Base-by-base conservation (phyloP, 2,113 vertebrate genomes). In the Solea senegalensis region DNA sequence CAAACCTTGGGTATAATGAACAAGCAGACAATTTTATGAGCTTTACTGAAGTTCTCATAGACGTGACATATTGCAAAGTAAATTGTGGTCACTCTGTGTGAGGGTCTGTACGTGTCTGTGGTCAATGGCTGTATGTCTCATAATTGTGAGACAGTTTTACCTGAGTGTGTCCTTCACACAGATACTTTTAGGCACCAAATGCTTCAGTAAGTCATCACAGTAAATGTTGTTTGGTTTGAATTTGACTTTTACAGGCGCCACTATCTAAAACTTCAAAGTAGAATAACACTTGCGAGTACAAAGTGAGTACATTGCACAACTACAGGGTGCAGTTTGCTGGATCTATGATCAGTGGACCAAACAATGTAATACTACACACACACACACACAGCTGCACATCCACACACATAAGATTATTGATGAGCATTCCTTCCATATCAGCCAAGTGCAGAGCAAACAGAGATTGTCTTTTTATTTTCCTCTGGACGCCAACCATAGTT, bases 401-500 rank as follows among this genome's bases (percentile, higher is more conserved):
- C 44, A 65, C 58, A 70, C 51, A 58, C 64, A 66, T 11, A 3
- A 2, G n/a, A 16, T 46, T 53, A 57, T 54, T 77, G 60, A 78
- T 70, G 34, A 28, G 63, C 73, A 87, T 91, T 89, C 86, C 78
- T 81, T 28, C 39, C 56, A 41, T 90, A 90, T 89, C 85, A 76
- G 72, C 16, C 3, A 40, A 57, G 61, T 51, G 53, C 68, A 60
- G 53, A 57, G 58, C 68, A 84, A 88, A 88, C 69, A 80, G 8
- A 40, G 41, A 46, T 63, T 57, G 34, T 76, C 63, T 83, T 63
- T 60, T 59, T 65, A 21, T 64, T 55, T 72, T 48, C 56, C 50
- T 53, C 8, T n/a, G 10, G 41, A 76, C 69, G 16, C 64, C 57
- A 66, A 72, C 76, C 87, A 68, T 28, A 40, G 40, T 28, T 61